Evolutionary conservation across 2,888 invertebrate species (phyloP).

Genomic region (Mesoligia furuncula): DNA sequence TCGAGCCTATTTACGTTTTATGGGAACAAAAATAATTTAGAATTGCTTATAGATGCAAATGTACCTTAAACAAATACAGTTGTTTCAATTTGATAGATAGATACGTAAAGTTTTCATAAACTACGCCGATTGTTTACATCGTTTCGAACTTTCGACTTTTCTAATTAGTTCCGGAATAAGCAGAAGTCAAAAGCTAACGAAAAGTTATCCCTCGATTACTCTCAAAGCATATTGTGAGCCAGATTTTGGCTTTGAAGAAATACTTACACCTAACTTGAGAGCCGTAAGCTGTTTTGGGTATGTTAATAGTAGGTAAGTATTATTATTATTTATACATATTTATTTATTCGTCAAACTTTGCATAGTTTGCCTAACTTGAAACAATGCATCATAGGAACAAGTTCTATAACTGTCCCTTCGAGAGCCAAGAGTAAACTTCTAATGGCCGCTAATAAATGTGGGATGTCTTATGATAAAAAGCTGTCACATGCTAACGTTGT

Average conservation of each 20-base stretch:
- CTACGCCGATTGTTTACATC: background rate
- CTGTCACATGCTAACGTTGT: slow-evolving; percentile 32
- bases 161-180: background rate
- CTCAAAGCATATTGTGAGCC: background rate
- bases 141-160: background rate
- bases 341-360: background rate
- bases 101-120: background rate
- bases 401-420: slow-evolving; percentile 7
- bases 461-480: slow-evolving; percentile 27
- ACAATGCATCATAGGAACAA: background rate
- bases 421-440: slow-evolving; percentile 18
- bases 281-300: background rate
- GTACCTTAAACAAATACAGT: background rate
- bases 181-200: background rate
- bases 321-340: background rate
- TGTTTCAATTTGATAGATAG: background rate
- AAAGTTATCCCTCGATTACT: background rate
- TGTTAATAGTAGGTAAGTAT: background rate
- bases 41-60: too few species aligned
- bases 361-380: background rate
- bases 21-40: background rate
- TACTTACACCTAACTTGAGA: background rate
- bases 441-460: slow-evolving; percentile 28
- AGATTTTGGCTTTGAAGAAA: background rate
- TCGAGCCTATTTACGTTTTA: background rate